These are phyloP conservation scores for Nannoperca obscura DNA, from an alignment of 2,797 vertebrate species.

Conservation along the genomic window DNA sequence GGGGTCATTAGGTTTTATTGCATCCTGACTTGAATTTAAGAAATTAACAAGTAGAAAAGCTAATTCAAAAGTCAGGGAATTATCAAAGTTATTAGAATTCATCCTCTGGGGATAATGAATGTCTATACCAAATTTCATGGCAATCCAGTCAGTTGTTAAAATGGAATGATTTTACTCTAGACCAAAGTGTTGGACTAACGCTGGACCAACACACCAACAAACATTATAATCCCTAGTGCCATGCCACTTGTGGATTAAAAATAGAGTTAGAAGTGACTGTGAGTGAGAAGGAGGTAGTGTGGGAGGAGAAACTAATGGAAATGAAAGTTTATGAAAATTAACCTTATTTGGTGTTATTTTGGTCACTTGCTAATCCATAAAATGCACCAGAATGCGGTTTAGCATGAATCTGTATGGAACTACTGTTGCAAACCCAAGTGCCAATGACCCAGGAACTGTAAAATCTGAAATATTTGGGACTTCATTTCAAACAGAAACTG, in stretches of 20 bases:
- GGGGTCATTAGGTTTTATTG: background rate
- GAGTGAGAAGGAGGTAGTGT: constrained; percentile 20
- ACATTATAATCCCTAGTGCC: constrained; percentile 33
- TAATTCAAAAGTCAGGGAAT: constrained; percentile 47
- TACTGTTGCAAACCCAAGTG: background rate
- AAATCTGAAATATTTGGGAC: background rate
- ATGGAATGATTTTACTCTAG: constrained; percentile 36
- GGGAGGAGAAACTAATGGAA: background rate
- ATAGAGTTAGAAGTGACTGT: constrained; percentile 30
- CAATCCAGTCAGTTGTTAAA: constrained; percentile 47
- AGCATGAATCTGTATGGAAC: background rate
- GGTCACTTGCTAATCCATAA: background rate
- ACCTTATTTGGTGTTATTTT: background rate
- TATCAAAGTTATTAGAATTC: constrained; percentile 46
- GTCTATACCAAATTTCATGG: constrained; percentile 36
- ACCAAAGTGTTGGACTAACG: constrained; percentile 32
- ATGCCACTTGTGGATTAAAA: constrained; percentile 46
- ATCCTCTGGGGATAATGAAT: constrained; percentile 36
- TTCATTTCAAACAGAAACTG: no score
- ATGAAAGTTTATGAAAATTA: background rate
- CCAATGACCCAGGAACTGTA: no score
- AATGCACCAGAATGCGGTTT: constrained; percentile 1
- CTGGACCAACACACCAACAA: constrained; percentile 42
- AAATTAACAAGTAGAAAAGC: constrained; percentile 40
- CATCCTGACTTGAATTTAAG: constrained; percentile 32